Evolutionary conservation across 2,113 vertebrate species (phyloP), one percentile per base, ranked within the genome.

Genomic region (Thamnophis sirtalis): DNA sequence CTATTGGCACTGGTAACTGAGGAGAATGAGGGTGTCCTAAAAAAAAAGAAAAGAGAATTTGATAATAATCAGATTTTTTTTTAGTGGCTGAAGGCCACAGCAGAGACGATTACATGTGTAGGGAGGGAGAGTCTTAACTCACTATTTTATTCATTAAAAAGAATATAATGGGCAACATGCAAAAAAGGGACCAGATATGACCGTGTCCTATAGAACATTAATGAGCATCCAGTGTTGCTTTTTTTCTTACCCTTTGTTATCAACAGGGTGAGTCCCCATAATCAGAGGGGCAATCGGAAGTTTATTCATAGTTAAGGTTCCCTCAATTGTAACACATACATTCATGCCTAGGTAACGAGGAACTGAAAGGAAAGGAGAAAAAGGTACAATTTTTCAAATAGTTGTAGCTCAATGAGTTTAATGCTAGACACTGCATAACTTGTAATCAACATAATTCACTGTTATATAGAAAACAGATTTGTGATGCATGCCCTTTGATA

Each of bases 261-360:
- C 99, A 56, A 99, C 98, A 0, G 99, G 98, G 93, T 99, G 99
- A 54, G 99, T 99, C 90, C 99, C 99, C 93, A 99, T 99, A 95
- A 99, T 99, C 90, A 99, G 98, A 0, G 99, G 99, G 9, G 99
- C 98, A 38, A 99, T 99, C 3, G 99, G 99, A 10, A 99, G 99
- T 95, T 99, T 99, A 96, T 98, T 98, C 95, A 99, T 97, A 0
- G 98, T 95, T 33, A 98, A 96, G 5, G 98, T 99, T 89, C 99
- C 99, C 96, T 99, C 99, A 0, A 99, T 98, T 5, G 99, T 99
- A 87, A 99, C 99, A 0, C 98, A 98, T 90, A 98, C 98, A 19
- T 98, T 98, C 97, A 99, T 98, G 0, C 99, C 99, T 95, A 99
- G 94, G 43, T 98, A 98, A 49, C 98, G 98, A 87, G 99, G 98